phyloP scores from a whole-genome alignment of 2,888 invertebrate species.

The Calameuta idolon region DNA sequence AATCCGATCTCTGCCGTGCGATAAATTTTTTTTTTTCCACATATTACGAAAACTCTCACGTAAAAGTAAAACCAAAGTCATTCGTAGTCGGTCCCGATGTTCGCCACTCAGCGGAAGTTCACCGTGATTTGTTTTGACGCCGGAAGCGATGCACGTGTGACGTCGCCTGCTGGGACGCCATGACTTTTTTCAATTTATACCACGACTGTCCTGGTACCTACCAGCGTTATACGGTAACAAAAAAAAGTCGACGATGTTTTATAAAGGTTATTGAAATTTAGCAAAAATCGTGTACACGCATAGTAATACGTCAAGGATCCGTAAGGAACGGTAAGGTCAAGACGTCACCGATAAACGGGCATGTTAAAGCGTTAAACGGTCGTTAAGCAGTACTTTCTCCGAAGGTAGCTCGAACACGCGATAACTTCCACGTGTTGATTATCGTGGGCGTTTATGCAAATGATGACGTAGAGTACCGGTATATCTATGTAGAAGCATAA shows the following conservation, averaged over 20 bases:
- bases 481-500: neutral
- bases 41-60: conserved; percentile 4
- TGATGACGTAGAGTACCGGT: conserved; percentile 5
- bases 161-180: conserved; percentile 8
- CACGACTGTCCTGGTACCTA: neutral
- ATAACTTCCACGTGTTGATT: conserved; percentile 19
- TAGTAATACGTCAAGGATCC: neutral
- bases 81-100: conserved; percentile 14
- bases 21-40: neutral
- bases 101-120: conserved; percentile 39
- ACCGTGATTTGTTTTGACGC: conserved; percentile 44
- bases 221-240: neutral
- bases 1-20: neutral
- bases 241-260: neutral
- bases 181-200: neutral
- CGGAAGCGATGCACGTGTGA: conserved; percentile 39
- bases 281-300: neutral
- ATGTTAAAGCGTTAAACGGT: neutral
- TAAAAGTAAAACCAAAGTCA: neutral
- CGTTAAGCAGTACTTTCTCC: conserved; percentile 7
- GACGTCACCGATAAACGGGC: neutral
- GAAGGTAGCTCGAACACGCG: conserved; percentile 28
- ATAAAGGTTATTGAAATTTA: neutral
- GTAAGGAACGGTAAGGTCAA: neutral
- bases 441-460: conserved; percentile 38